Evolutionary conservation across 30 jellyfish, hydroid and myxozoan genomes (phyloP), one percentile per base, ranked within the genome.

Genomic region (Euphysa ruthae): DNA sequence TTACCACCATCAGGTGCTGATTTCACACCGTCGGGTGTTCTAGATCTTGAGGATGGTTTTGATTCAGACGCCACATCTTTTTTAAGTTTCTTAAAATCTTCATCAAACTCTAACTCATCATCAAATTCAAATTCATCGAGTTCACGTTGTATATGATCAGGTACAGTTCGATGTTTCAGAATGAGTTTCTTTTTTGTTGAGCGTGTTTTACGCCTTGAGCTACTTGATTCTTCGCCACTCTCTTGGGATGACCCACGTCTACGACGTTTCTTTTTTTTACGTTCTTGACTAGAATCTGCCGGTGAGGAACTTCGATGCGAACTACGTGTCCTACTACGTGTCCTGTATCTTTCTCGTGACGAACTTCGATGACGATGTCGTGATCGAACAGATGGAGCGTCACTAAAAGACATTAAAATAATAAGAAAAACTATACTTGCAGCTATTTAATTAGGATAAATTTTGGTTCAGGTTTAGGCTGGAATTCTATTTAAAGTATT

Each of bases 191-290:
- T 58, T 29, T 57, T 19, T 19, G 27, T 54, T 15, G 74, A 21
- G 10, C 50, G 31, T 22, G 55, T 6, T 6, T 22, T 43, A 31
- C 30, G 43, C 49, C 28, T 22, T 26, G 25, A 25, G 24, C 73
- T 30, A n/a, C 74, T 20, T 4, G 55, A 33, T 27, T 73, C 94
- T 10, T 42, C 4, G 5, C 65, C 83, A 70, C 75, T 61, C 29
- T 65, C 91, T 26, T 76, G 70, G 20, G 93, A 75, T n/a, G 74
- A 56, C 5, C 50, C 81, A 21, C 70, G 72, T 26, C 43, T 75
- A 15, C 81, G 73, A 23, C 73, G 55, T 63, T 75, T 74, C 56
- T 77, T 84, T 25, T 75, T 44, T 35, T 77, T 75, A 10, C 20
- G 10, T 27, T 68, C 80, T 32, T 68, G 80, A 52, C 80, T 68